Base-by-base conservation (phyloP, 2,888 invertebrate species). In the Pachymerium ferrugineum region DNA sequence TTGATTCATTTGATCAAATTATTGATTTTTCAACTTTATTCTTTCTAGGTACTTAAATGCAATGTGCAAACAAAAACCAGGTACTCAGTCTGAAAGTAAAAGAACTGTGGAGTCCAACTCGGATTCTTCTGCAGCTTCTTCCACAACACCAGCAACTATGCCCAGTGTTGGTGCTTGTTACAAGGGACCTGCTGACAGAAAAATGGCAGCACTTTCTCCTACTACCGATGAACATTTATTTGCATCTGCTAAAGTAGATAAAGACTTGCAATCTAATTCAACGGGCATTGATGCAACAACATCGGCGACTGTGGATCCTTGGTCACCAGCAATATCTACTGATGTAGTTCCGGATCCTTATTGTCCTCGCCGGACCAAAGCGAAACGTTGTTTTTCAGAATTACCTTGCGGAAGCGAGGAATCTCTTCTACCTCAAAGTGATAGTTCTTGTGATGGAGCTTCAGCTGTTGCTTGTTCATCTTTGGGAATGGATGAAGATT, bases 401-500 rank as follows among this genome's bases (percentile, higher is more conserved):
- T 5, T 72, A 5, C 30, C 72, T 5, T 30, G 72, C 16, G 72
- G 72, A 3, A 72, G 72, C 47, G 72, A 72, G 19, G 72, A 72
- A 14, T 72, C 54, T 1, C 72, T 72, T 16, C 25, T 72, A 0
- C 72, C 72, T 16, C 29, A 28, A 12, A 47, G 47, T 3, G 72
- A 72, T 1, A 47, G 8, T 8, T 22, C n/a, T 0, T 54, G 28
- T 28, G 28, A 71, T 14, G 71, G 71, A 8, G 25, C 35, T 14
- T 4, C 10, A 3, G 31, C 71, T 3, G 14, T 35, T 1, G 35
- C 35, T 3, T 69, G 70, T 29, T 25, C 38, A 1, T 38, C 71
- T 1, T 4, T 71, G 22, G 28, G 35, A 4, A 35, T 28, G 29
- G 28, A 33, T 4, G 1, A 4, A 8, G 73, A 73, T 1, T 10